Conservation (phyloP, 2,888 invertebrate genomes). For the Pheosia tremula region DNA sequence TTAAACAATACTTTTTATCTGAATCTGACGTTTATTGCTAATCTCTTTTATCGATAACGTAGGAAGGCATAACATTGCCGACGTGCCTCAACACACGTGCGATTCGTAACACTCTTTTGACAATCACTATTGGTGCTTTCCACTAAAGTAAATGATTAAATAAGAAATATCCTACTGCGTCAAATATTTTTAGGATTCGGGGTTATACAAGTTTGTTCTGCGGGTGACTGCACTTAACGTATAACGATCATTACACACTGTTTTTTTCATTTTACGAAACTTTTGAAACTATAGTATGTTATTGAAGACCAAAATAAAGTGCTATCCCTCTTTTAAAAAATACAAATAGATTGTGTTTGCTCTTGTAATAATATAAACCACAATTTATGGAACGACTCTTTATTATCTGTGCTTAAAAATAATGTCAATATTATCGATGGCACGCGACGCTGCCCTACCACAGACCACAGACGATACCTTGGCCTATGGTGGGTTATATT, state of each 20-base stretch:
- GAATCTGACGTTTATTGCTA: conserved; percentile 34
- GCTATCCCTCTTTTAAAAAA: no score
- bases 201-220: neutral
- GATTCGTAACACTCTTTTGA: conserved; percentile 10
- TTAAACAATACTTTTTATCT: conserved; percentile 16
- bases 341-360: no score
- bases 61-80: conserved; percentile 30
- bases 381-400: no score
- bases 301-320: no score
- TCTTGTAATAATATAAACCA: no score
- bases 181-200: neutral
- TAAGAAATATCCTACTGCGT: neutral
- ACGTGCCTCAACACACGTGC: conserved; percentile 49
- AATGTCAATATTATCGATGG: no score
- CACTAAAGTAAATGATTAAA: conserved; percentile 15
- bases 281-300: neutral
- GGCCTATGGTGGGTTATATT: no score
- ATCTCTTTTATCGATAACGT: conserved; percentile 35
- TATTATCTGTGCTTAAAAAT: no score
- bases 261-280: neutral
- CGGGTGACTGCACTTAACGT: neutral
- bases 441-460: no score
- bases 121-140: conserved; percentile 11
- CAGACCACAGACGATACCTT: no score
- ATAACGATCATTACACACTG: neutral